Base-by-base conservation (phyloP, 1,140 invertebrate species). In the Formica selysi region DNA sequence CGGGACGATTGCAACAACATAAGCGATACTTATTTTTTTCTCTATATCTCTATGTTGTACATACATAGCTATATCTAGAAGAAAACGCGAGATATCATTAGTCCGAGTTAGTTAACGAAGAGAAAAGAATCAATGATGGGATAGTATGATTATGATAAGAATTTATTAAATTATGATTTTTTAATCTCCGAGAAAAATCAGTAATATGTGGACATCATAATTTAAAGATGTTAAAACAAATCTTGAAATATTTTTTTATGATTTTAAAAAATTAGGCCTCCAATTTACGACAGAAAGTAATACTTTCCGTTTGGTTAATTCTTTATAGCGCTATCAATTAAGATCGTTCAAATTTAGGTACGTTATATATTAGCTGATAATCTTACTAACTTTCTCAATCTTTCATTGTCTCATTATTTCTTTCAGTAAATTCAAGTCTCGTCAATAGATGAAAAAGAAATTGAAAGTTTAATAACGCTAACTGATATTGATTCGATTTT, bases 1-100 rank as follows among this genome's bases (percentile, higher is more conserved):
- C 0, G 36, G 51, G 11, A 59, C 36, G 36, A 36, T 80, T 80
- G 65, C 64, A 70, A 68, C 78, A 70, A 70, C 44, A 68, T 79
- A 29, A 51, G 19, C 32, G 29, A 6, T 67, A 51, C 54, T 79
- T 51, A 36, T 36, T 54, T 79, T 54, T 41, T 26, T 32, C 51
- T 68, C 2, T 19, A 26, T 61, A 61, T 57, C 10, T 38, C n/a
- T 38, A 65, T 65, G 19, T 38, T 36, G 57, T 4, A 57, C 0
- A n/a, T 4, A 57, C 0, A n/a, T 54, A 54, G 2, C 29, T 73
- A 22, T 62, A 32, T 59, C 8, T 51, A 11, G 19, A 32, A 7
- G 22, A 65, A 36, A 51, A 48, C 48, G 16, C 10, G 10, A 64
- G 11, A 32, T 16, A 16, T 64, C 29, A 19, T 32, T 51, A 64